phyloP scores from a whole-genome alignment of 2,888 invertebrate species.

The Cylindroiulus punctatus region DNA sequence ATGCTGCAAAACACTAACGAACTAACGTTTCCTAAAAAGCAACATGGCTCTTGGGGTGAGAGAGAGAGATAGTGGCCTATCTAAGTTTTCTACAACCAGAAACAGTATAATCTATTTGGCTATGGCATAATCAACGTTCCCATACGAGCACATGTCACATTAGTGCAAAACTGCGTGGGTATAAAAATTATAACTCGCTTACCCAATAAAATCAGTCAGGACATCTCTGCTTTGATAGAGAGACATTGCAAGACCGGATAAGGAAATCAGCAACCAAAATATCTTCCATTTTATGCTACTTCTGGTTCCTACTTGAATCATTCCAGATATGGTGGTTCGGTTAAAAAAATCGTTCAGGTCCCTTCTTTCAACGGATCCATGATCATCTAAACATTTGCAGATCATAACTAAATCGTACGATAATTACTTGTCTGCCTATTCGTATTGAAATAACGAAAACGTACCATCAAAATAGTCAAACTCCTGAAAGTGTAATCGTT shows the following conservation, averaged over 20 bases:
- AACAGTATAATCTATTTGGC: too few species aligned
- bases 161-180: too few species aligned
- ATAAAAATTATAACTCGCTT: background rate
- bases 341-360: constrained; percentile 54
- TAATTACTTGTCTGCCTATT: background rate
- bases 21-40: too few species aligned
- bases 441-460: background rate
- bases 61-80: too few species aligned
- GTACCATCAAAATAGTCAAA: constrained; percentile 7
- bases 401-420: background rate
- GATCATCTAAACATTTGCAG: background rate
- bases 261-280: constrained; percentile 52
- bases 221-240: constrained; percentile 53
- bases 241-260: constrained; percentile 54
- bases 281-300: constrained; percentile 44
- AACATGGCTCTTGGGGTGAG: too few species aligned
- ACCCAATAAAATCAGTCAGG: constrained; percentile 53
- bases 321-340: constrained; percentile 52
- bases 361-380: background rate
- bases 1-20: too few species aligned
- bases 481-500: background rate
- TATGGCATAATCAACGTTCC: too few species aligned
- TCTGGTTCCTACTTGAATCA: constrained; percentile 50
- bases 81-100: too few species aligned
- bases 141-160: too few species aligned